phyloP scores from a whole-genome alignment of 1,140 invertebrate species.

The Neodiprion lecontei region DNA sequence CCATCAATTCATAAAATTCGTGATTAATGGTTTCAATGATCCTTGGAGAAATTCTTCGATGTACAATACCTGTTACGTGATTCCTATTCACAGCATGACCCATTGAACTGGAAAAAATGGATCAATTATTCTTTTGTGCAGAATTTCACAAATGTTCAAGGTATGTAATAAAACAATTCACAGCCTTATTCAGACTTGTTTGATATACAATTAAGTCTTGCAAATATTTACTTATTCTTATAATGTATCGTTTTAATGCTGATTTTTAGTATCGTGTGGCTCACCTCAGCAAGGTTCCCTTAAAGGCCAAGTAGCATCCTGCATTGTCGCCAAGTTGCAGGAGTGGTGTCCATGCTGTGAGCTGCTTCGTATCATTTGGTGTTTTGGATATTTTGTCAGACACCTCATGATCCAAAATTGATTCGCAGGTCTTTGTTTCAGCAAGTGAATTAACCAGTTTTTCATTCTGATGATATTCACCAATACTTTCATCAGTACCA shows the following conservation, averaged over 20 bases:
- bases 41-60: conserved; percentile 33
- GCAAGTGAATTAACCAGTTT: background rate
- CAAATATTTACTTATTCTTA: background rate
- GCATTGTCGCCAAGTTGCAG: background rate
- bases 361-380: background rate
- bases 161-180: background rate
- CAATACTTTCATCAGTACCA: background rate
- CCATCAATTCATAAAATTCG: conserved; percentile 42
- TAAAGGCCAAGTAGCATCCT: background rate
- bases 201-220: background rate
- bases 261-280: background rate
- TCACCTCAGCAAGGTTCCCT: background rate
- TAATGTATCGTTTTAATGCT: background rate
- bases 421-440: background rate
- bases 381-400: background rate
- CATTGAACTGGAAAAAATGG: background rate
- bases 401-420: background rate
- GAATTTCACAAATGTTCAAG: background rate
- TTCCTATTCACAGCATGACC: conserved; percentile 38
- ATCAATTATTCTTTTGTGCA: background rate
- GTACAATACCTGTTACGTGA: conserved; percentile 38
- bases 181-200: background rate
- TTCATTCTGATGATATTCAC: background rate
- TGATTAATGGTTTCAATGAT: conserved; percentile 40
- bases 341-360: background rate